phyloP scores from a whole-genome alignment of 2,888 invertebrate species.

The Dexiosoma caninum region DNA sequence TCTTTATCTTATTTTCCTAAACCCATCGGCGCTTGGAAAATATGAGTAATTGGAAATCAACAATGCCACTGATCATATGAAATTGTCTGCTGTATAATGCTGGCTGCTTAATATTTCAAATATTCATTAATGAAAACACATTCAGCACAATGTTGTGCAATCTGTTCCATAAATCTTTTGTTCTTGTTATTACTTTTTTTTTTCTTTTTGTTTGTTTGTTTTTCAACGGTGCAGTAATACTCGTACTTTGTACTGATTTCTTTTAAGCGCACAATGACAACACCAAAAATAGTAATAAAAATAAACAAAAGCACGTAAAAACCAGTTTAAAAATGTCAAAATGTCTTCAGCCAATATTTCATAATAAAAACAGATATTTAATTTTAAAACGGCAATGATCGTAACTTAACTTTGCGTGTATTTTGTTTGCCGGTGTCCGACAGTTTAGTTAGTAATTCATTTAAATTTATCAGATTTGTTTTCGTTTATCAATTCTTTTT shows the following conservation, averaged over 20 bases:
- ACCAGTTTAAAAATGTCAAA: constrained; percentile 55
- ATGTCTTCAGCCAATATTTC: constrained; percentile 36
- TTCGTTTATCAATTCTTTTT: no score
- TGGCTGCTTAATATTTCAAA: neutral
- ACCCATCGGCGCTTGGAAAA: no score
- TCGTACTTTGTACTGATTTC: constrained; percentile 10
- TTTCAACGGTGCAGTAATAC: neutral
- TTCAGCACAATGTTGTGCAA: neutral
- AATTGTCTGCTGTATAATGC: no score
- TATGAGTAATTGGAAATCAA: no score
- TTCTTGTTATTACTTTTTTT: neutral
- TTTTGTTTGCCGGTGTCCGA: neutral
- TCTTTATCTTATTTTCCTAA: no score
- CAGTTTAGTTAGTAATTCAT: constrained; percentile 31
- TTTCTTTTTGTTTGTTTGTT: no score
- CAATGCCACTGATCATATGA: no score
- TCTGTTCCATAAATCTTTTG: neutral
- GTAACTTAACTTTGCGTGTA: neutral
- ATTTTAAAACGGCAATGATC: neutral
- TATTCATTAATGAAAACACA: neutral
- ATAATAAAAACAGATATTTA: constrained; percentile 24
- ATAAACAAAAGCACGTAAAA: constrained; percentile 9
- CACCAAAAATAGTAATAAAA: neutral
- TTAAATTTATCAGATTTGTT: constrained; percentile 41
- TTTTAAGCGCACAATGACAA: neutral